Conservation (phyloP, 1,140 invertebrate species). For the Eriocheir sinensis region DNA sequence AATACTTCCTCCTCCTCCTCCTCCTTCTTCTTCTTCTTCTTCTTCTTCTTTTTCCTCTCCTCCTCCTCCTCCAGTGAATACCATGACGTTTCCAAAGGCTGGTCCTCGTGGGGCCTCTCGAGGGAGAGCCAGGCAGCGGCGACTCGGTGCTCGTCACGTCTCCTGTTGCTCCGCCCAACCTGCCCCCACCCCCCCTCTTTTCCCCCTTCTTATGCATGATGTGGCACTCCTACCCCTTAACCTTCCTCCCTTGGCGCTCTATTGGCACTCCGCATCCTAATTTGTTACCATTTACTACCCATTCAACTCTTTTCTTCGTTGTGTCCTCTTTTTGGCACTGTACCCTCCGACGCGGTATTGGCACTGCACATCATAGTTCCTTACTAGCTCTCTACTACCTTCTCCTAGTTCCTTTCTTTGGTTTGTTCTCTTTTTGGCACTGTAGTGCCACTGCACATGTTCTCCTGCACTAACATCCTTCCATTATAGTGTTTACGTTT, state of each 20-base stretch:
- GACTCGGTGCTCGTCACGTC: background rate
- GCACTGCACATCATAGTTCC: no score
- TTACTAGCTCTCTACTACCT: no score
- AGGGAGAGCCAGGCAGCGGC: conserved; percentile 2
- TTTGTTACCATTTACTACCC: no score
- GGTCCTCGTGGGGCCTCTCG: conserved; percentile 45
- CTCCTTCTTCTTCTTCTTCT: background rate
- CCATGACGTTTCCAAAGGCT: conserved; percentile 65
- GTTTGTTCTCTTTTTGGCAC: no score
- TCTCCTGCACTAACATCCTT: no score
- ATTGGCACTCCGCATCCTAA: background rate
- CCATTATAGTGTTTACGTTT: no score
- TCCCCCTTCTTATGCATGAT: background rate
- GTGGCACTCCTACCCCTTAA: background rate
- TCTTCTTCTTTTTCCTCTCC: background rate
- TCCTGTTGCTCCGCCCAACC: background rate
- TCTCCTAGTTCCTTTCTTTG: no score
- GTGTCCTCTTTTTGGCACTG: no score
- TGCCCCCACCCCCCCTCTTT: background rate
- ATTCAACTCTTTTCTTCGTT: no score
- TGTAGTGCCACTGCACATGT: no score
- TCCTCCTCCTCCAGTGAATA: conserved; percentile 46
- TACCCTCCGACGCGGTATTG: no score
- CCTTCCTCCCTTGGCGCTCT: background rate
- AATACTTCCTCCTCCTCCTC: background rate